Evolutionary conservation across 2,888 invertebrate genomes (phyloP), one percentile per base, ranked within the genome.

Genomic region (Prenolepis imparis): DNA sequence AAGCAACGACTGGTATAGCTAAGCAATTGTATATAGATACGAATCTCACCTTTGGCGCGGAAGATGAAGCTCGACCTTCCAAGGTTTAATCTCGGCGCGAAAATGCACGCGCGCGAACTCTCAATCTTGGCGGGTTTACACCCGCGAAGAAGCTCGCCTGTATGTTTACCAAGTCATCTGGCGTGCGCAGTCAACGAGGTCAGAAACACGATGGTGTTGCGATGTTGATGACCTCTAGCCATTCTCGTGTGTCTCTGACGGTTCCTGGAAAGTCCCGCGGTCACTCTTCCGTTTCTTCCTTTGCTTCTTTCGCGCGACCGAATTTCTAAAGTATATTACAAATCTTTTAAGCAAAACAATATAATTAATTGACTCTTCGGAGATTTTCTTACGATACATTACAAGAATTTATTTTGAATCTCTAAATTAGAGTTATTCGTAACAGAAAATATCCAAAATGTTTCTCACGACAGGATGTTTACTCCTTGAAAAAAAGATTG

Each of bases 151-250:
- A 72, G 82, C 57, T 83, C 84, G 70, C 83, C 88, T 89, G 85
- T 8, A n/a, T 52, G 48, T 89, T 92, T 92, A 88, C 89, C 88
- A 83, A 92, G 92, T 92, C 92, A 90, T 91, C 89, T 86, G 88
- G 89, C 91, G 92, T 92, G 87, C 90, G 86, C 91, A 90, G 87
- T 86, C 88, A 90, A 90, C 90, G 92, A 89, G 89, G 89, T 91
- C 89, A 91, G 90, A 91, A 86, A 89, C 90, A 88, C 90, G 92
- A 93, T 93, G 92, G 93, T 92, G 93, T 92, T 89, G 91, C 90
- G 93, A 93, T 92, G 89, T 90, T 90, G 91, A 87, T 90, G 92
- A 91, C 92, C 93, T 87, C 90, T 89, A 85, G 72, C 89, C 88
- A 87, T 88, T 64, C 88, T 87, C 88, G 85, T 86, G 84, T 84